These are phyloP conservation scores for Potamarius usumacintae DNA, from an alignment of 2,113 vertebrate species.

Conservation along the genomic window DNA sequence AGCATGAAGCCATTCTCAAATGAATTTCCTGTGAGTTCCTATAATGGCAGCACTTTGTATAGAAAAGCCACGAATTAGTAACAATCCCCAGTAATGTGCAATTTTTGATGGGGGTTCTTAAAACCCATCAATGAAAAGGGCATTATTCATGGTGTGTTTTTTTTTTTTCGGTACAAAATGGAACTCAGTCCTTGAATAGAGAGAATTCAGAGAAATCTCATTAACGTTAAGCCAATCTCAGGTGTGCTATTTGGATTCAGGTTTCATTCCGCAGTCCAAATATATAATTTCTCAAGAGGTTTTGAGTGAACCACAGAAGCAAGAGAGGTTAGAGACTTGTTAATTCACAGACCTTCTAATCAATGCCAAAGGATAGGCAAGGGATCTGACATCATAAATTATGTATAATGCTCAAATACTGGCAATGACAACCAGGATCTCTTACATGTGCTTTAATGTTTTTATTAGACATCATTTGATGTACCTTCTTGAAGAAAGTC, in stretches of 20 bases:
- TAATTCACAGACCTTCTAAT: not conserved
- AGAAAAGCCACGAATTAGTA: not conserved
- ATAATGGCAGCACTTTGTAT: slow-evolving; percentile 11
- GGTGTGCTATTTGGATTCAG: slow-evolving; percentile 24
- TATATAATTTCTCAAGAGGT: not conserved
- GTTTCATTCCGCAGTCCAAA: not conserved
- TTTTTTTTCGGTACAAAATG: not conserved
- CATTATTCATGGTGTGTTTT: slow-evolving; percentile 20
- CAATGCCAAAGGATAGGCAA: not conserved
- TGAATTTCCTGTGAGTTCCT: not conserved
- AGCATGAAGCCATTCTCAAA: not conserved
- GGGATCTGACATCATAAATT: slow-evolving; percentile 40
- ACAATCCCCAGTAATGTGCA: slow-evolving; percentile 1
- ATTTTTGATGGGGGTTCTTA: not conserved
- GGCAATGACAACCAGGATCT: slow-evolving; percentile 11
- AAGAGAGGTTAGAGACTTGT: not conserved
- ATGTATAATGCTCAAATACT: slow-evolving; percentile 18
- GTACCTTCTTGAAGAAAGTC: not conserved
- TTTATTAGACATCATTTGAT: slow-evolving; percentile 15
- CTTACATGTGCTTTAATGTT: slow-evolving; percentile 37
- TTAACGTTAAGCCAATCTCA: slow-evolving; percentile 32
- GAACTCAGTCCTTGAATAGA: not conserved
- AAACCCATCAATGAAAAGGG: not conserved
- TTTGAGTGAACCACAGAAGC: not conserved
- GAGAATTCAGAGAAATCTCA: not conserved